Base-by-base conservation (phyloP, 1,140 invertebrate genomes). In the Diorhabda sublineata region DNA sequence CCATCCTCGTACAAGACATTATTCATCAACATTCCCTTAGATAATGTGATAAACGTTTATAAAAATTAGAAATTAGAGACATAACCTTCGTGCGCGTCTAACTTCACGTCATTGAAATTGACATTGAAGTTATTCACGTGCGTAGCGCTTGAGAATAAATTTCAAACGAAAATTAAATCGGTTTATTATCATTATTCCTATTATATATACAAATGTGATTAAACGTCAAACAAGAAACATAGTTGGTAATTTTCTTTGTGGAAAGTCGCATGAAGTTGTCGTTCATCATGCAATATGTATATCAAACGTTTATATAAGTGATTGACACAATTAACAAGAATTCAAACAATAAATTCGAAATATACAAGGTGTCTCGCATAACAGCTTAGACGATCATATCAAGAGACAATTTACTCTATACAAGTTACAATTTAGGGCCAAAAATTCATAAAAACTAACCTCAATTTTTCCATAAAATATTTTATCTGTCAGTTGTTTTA, bases 211-310 rank as follows among this genome's bases (percentile, higher is more conserved):
- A 63, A 6, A 67, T 71, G 47, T 44, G 11, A 68, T 71, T 71
- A 65, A 68, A 71, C 67, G 70, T 71, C 66, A 69, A 69, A 64
- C 58, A 67, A 69, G 64, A 69, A 69, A 66, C 58, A 69, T 66
- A 58, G 64, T 47, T 52, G 65, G 71, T 67, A 72, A 72, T 72
- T 72, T 67, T 64, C 69, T 63, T 64, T 64, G 62, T 65, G 71
- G 67, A 69, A 67, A 64, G 63, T 72, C 62, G 63, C 63, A 69
- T 67, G 70, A 58, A 71, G 66, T 66, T 67, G 73, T 72, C 62
- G 68, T 52, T 58, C 43, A 69, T 70, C 73, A 74, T 72, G 73
- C 73, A 74, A 74, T 74, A 70, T 68, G 68, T 74, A 69, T 74
- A 72, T 74, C 47, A 52, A 52, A 52, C n/a, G 47, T 8, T 52